These are phyloP conservation scores for Nysson spinosus DNA, from an alignment of 2,888 invertebrate genomes.

Conservation along the genomic window DNA sequence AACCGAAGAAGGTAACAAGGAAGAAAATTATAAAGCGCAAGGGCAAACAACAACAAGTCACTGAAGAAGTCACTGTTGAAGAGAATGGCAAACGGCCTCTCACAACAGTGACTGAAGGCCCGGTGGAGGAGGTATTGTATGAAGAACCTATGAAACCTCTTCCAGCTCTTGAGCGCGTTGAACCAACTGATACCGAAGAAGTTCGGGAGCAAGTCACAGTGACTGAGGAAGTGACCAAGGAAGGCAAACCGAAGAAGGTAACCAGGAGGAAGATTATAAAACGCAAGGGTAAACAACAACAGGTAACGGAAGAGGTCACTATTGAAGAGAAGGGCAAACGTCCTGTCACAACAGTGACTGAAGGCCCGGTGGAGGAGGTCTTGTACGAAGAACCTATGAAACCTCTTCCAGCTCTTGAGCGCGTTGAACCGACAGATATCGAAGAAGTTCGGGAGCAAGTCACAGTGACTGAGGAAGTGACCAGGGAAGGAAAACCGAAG, in stretches of 20 bases:
- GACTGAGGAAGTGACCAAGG: conserved; percentile 56
- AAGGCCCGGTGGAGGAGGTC: conserved; percentile 54
- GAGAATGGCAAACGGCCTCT: conserved; percentile 62
- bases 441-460: conserved; percentile 54
- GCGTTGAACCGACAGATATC: conserved; percentile 57
- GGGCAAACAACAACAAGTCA: conserved; percentile 54
- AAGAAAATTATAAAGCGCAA: conserved; percentile 40
- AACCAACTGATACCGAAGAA: conserved; percentile 63
- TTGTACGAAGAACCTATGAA: conserved; percentile 43
- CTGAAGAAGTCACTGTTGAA: conserved; percentile 63
- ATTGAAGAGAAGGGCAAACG: conserved; percentile 37
- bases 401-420: conserved; percentile 55
- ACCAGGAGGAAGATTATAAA: conserved; percentile 19
- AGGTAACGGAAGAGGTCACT: conserved; percentile 61
- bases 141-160: conserved; percentile 57
- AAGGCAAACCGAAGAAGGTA: conserved; percentile 71
- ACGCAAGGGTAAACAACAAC: conserved; percentile 55
- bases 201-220: conserved; percentile 22
- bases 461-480: conserved; percentile 66
- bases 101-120: conserved; percentile 21
- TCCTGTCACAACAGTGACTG: conserved; percentile 58
- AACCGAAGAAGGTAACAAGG: conserved; percentile 61
- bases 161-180: conserved; percentile 1
- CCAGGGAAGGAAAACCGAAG: conserved; percentile 69
- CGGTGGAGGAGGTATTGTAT: conserved; percentile 74